These are phyloP conservation scores for Chamaea fasciata DNA, from an alignment of 2,113 vertebrate genomes.

Conservation along the genomic window DNA sequence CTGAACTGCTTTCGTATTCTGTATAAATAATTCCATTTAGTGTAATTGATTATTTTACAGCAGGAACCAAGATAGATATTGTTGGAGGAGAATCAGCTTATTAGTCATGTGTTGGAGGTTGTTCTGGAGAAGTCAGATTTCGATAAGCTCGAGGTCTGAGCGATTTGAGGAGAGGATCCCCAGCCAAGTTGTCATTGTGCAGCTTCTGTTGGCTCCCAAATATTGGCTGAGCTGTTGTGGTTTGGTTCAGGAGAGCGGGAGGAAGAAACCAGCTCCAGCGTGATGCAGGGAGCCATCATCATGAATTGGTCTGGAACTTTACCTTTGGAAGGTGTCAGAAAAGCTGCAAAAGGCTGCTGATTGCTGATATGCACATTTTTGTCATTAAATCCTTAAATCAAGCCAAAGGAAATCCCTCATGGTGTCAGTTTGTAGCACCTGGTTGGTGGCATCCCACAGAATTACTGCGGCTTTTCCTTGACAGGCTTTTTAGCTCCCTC, in stretches of 20 bases:
- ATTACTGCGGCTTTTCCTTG: background rate
- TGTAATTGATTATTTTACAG: conserved; percentile 55
- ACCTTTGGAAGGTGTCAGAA: background rate
- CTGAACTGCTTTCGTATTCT: background rate
- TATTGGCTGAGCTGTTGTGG: background rate
- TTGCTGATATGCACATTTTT: rapidly evolving
- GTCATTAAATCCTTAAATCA: background rate
- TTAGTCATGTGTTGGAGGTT: conserved; percentile 11
- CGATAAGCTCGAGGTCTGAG: background rate
- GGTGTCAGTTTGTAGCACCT: background rate
- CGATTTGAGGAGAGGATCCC: background rate
- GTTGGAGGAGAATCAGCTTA: conserved; percentile 27
- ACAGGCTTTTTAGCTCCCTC: background rate
- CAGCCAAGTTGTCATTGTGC: background rate
- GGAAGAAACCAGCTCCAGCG: background rate
- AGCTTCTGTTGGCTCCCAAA: background rate
- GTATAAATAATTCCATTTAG: conserved; percentile 42
- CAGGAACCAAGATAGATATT: conserved; percentile 5
- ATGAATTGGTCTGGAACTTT: background rate
- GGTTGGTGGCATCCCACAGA: background rate
- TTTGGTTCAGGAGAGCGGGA: background rate
- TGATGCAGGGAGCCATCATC: background rate
- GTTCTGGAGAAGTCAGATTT: background rate
- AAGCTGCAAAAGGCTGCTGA: background rate
- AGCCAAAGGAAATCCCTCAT: background rate